Evolutionary conservation across 1,140 invertebrate species (phyloP), one percentile per base, ranked within the genome.

Genomic region (Drosophila repleta): DNA sequence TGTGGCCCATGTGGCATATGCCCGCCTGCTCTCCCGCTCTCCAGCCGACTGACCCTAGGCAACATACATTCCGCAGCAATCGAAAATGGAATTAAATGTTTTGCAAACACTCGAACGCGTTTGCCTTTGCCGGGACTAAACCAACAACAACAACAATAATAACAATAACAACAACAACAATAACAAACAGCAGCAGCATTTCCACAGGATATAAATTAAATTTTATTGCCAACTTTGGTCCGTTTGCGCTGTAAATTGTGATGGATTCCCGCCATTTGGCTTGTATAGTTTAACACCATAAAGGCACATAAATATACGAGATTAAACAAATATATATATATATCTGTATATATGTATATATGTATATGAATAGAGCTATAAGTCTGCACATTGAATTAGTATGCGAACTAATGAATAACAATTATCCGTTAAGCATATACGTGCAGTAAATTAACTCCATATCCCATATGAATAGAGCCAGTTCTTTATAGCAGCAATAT

Each of bases 11-110:
- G 66, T 55, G 58, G 60, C 35, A 46, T 45, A 48, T 48, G 32
- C 49, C 18, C 6, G 11, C 11, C 48, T 11, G 41, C n/a, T 6
- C 24, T 5, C 35, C 32, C 18, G 21, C 0, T 11, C 13, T 2
- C 10, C 18, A 17, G 6, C 39, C 18, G 17, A 15, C 39, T 43
- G 17, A 15, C 8, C 20, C 10, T 60, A 4, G 17, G 37, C 17
- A 8, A 37, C 24, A 35, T 56, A 52, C 45, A 64, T 55, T 68
- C 48, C 48, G 51, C 58, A 48, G 64, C 63, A 64, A 70, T 77
- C 67, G 75, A 77, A 77, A 75, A 75, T 77, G 75, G 61, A 77
- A 75, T 75, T 71, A 77, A 77, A 77, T 75, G 75, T 78, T 75
- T 71, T 62, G 67, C 61, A 75, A 77, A 75, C 75, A 75, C 67